phyloP scores from a whole-genome alignment of 2,888 invertebrate genomes.

The Steinernema scapterisci region DNA sequence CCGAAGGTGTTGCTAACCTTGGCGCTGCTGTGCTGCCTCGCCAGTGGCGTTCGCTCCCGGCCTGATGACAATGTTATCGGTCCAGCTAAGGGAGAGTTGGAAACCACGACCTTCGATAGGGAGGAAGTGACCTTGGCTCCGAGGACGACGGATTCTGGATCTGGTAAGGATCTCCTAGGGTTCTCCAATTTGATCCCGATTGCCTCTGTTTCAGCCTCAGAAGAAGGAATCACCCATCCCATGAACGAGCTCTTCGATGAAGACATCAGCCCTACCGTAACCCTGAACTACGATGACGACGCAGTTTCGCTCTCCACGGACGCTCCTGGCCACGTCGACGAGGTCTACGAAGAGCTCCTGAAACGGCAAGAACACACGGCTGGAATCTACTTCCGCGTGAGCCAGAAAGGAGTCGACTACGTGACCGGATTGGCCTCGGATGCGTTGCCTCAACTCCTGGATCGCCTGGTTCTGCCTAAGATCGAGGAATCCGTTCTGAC shows the following conservation, averaged over 20 bases:
- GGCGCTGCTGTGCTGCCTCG: constrained; percentile 2
- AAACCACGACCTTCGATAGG: neutral
- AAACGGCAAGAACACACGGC: constrained; percentile 37
- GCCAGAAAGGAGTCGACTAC: constrained; percentile 51
- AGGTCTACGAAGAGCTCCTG: constrained; percentile 37
- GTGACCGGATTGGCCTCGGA: constrained; percentile 47
- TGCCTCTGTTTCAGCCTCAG: no score
- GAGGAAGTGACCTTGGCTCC: neutral
- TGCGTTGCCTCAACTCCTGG: constrained; percentile 43
- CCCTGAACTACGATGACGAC: constrained; percentile 6
- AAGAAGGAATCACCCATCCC: neutral
- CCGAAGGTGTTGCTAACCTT: neutral
- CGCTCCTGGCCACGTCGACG: constrained; percentile 25
- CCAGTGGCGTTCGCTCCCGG: neutral
- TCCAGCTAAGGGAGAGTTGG: neutral
- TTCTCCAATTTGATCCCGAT: no score
- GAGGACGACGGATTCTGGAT: neutral
- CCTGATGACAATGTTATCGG: neutral
- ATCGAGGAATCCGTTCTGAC: constrained; percentile 44
- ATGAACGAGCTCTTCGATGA: constrained; percentile 27
- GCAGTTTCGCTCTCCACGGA: neutral
- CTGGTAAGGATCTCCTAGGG: neutral
- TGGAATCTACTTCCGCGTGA: constrained; percentile 51
- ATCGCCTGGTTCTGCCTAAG: constrained; percentile 51
- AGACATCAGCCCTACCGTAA: constrained; percentile 13